Percentiles rank a stretch among this genome's conserved stretches.
Conservation (phyloP, 2,888 invertebrate species). For the Keiferia lycopersicella region DNA sequence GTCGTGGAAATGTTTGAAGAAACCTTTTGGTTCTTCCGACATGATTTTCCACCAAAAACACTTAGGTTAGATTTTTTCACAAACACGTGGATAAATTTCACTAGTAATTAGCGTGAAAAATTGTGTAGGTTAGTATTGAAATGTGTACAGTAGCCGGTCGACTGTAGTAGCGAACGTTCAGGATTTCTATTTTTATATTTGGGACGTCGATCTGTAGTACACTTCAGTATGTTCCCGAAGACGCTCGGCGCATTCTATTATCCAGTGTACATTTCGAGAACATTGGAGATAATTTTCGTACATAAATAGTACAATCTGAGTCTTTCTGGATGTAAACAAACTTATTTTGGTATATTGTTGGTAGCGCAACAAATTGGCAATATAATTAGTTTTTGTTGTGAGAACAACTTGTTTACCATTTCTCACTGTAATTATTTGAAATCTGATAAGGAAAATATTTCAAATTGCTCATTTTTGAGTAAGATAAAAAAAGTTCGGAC, state of each 20-base stretch:
- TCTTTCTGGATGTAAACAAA: neutral
- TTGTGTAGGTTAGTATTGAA: conserved; percentile 53
- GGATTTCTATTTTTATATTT: conserved; percentile 70
- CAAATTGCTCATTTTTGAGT: neutral
- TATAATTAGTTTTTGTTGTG: conserved; percentile 15
- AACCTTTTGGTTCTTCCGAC: conserved; percentile 68
- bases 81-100: neutral
- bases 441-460: neutral
- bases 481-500: neutral
- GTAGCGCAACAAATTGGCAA: conserved; percentile 12
- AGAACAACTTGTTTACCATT: neutral
- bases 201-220: conserved; percentile 57
- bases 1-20: conserved; percentile 85
- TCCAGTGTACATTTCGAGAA: conserved; percentile 14
- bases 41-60: conserved; percentile 42
- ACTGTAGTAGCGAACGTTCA: conserved; percentile 48
- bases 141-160: conserved; percentile 56
- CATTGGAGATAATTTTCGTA: conserved; percentile 2
- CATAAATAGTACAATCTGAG: conserved; percentile 4
- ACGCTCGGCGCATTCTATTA: neutral
- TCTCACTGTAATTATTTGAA: conserved; percentile 12
- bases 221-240: conserved; percentile 49
- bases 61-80: neutral
- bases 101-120: conserved; percentile 4
- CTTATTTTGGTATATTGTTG: neutral